Evolutionary conservation across 2,888 invertebrate genomes (phyloP), one percentile per base, ranked within the genome.

Genomic region (Tinea semifulvella): DNA sequence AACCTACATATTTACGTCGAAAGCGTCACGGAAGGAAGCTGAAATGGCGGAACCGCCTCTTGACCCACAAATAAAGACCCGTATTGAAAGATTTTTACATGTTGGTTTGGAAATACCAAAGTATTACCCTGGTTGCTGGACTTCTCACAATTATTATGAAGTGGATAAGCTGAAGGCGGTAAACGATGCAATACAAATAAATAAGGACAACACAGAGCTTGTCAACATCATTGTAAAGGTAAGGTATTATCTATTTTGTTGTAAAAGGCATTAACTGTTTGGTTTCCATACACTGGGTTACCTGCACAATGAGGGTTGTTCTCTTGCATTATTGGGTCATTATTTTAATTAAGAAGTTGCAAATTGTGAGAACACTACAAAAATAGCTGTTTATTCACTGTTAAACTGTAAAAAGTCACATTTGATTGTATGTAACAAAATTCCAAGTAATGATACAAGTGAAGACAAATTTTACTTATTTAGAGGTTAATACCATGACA

Each of bases 71-170:
- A 55, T 75, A 22, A 67, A 65, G 46, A 76, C 70, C 49, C 65
- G 71, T 43, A 57, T 85, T 47, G 65, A 66, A 27, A 68, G 84
- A 43, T 85, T 70, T 52, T 58, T 85, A 6, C 82, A 84, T 51
- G 73, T 82, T 43, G 85, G 84, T 2, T 71, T 69, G 56, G 84
- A 84, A 51, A 51, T 66, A 11, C 81, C 83, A 0, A 79, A 75
- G 47, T 86, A 85, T 57, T 83, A 68, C 50, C 84, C 85, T 40
- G 84, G 84, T 26, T 79, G 80, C 53, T 84, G 84, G 83, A 60
- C 70, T 22, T 56, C 73, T 8, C 81, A 83, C 49, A 73, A 81
- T 50, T 83, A 82, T 52, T 85, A 75, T 53, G 66, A 70, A 43
- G 55, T 52, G 1, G 67, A 71, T 18, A 79, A 79, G 50, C 55